Conservation (phyloP, 2,888 invertebrate genomes). For the Hirtodrosophila duncani region DNA sequence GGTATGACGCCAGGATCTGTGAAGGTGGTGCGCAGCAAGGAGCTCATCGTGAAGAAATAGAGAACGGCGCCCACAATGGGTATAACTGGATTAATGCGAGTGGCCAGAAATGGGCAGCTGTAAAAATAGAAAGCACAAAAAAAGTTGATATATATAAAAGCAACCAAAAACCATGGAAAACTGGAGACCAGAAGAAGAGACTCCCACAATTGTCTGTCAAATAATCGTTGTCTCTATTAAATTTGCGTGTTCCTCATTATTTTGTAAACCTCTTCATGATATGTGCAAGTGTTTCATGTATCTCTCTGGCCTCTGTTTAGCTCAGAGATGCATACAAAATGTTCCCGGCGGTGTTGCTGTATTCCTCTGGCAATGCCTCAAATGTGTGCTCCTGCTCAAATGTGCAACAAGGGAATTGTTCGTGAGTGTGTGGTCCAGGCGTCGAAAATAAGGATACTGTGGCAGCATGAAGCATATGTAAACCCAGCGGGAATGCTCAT, state of each 20-base stretch:
- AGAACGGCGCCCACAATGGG: constrained; percentile 94
- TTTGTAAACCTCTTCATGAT: no score
- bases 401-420: constrained; percentile 55
- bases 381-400: constrained; percentile 51
- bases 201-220: no score
- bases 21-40: constrained; percentile 94
- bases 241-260: no score
- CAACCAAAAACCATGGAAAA: no score
- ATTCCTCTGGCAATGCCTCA: constrained; percentile 66
- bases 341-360: constrained; percentile 36
- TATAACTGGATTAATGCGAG: constrained; percentile 92
- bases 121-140: constrained; percentile 63
- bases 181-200: no score
- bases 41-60: constrained; percentile 94
- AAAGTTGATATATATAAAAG: background rate
- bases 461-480: constrained; percentile 42
- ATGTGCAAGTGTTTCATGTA: no score
- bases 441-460: constrained; percentile 27
- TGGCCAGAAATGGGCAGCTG: constrained; percentile 95
- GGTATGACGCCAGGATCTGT: constrained; percentile 97
- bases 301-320: background rate
- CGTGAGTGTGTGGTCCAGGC: constrained; percentile 23
- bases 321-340: constrained; percentile 47
- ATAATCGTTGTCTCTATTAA: no score
- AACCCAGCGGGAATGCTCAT: constrained; percentile 39